phyloP scores from a whole-genome alignment of 1,140 invertebrate species.

The Sycophaga agraensis region DNA sequence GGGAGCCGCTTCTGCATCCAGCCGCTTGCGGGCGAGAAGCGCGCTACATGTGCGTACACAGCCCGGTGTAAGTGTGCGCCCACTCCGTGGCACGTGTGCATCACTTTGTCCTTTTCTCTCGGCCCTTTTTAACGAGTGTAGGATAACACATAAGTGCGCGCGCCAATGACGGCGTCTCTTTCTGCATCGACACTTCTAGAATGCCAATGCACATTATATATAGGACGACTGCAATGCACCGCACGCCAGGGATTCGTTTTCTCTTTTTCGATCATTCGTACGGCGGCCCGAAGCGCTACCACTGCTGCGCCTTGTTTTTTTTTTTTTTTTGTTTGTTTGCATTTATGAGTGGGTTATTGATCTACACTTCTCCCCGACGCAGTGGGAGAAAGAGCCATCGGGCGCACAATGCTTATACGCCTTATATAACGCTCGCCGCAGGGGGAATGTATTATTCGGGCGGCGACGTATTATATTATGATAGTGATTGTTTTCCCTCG shows the following conservation, averaged over 20 bases:
- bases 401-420: not conserved
- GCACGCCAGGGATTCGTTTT: not conserved
- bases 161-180: not conserved
- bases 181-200: slow-evolving; percentile 14
- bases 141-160: not conserved
- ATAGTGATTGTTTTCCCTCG: no score
- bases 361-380: no score
- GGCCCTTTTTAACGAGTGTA: slow-evolving; percentile 5
- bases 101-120: slow-evolving; percentile 3
- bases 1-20: no score
- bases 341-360: slow-evolving; percentile 23
- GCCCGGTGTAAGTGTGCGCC: not conserved
- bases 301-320: no score
- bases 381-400: not conserved
- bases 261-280: no score
- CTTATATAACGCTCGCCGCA: not conserved
- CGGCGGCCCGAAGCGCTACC: no score
- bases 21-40: no score
- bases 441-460: not conserved
- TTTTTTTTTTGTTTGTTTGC: slow-evolving; percentile 25
- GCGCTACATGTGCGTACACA: not conserved
- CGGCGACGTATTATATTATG: no score
- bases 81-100: not conserved
- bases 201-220: no score
- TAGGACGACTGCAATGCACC: not conserved